Evolutionary conservation across 2,113 vertebrate genomes (phyloP).

Genomic region (Sphyrna mokarran): DNA sequence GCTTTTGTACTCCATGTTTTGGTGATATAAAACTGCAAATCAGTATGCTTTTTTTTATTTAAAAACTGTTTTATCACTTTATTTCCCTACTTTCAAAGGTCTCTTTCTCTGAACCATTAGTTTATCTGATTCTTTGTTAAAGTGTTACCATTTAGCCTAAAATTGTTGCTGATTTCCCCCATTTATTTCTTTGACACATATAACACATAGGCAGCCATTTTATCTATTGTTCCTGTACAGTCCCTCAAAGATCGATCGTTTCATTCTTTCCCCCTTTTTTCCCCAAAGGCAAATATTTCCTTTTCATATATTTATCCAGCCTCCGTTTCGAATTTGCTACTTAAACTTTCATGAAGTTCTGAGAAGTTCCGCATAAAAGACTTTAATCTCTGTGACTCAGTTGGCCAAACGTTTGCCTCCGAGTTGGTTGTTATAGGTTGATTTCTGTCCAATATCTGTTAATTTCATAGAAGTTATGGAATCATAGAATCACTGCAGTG

Average conservation of each 20-base stretch:
- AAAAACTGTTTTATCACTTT: background rate
- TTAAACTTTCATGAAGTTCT: background rate
- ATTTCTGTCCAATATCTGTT: no score
- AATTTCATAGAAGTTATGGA: no score
- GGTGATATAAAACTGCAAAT: background rate
- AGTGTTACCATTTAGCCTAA: background rate
- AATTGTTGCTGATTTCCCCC: background rate
- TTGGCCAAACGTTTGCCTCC: background rate
- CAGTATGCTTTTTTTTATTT: background rate
- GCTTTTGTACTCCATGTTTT: background rate
- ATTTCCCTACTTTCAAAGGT: background rate
- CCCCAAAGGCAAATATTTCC: background rate
- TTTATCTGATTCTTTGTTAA: background rate
- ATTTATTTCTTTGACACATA: background rate
- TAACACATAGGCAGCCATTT: background rate
- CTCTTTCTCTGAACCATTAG: background rate
- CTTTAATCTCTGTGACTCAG: background rate
- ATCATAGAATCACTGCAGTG: no score
- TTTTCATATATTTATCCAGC: background rate
- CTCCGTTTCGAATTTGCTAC: background rate
- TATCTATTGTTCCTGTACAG: background rate
- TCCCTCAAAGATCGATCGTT: background rate
- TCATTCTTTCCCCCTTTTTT: background rate
- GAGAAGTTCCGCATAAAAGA: background rate
- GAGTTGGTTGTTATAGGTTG: background rate